Evolutionary conservation across 1,140 invertebrate genomes (phyloP), one percentile per base, ranked within the genome.

Genomic region (Chionoecetes opilio): DNA sequence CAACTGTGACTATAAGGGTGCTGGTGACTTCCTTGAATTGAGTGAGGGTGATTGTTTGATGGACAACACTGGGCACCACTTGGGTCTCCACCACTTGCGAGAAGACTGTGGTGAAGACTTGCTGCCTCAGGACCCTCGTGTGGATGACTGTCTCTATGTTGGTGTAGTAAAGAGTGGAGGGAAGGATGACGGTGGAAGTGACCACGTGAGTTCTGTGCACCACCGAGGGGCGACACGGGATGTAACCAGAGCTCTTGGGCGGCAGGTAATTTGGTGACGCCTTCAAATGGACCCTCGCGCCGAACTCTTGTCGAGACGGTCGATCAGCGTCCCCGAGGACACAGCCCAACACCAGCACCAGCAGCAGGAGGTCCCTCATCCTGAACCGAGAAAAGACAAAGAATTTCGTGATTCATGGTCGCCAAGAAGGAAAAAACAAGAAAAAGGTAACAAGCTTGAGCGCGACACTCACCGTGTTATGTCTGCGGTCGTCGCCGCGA

Each of bases 31-130:
- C 91, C 46, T 88, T 41, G 3, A 84, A 87, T 26, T 75, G 38
- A 9, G 94, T 95, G 11, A 95, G 46, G 3, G 85, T 87, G 29
- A 92, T 82, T n/a, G 94, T 95, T 91, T 95, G 94, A 46, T 87
- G 87, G 3, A 63, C 41, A 26, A 95, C 32, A 6, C 82, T 53
- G 26, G 94, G 32, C 82, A 95, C 82, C 91, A 92, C 90, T 38
- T 75, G 82, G 2, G 94, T 95, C 53, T 85, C 35, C 14, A 92
- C 89, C 14, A 95, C 38, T 31, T 95, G 82, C 0, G 94, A 95
- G 46, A 92, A 92, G 75, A 92, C 32, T 11, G 94, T 95, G 34
- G 94, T 89, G 26, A 91, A 91, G 0, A 92, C 41, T 38, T 95
- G 94, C 53, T 95, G 90, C 5, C 38, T 85, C 21, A 53, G 90